These are phyloP conservation scores for Drosophila sp. DNA, from an alignment of 1,140 invertebrate species.

Conservation along the genomic window DNA sequence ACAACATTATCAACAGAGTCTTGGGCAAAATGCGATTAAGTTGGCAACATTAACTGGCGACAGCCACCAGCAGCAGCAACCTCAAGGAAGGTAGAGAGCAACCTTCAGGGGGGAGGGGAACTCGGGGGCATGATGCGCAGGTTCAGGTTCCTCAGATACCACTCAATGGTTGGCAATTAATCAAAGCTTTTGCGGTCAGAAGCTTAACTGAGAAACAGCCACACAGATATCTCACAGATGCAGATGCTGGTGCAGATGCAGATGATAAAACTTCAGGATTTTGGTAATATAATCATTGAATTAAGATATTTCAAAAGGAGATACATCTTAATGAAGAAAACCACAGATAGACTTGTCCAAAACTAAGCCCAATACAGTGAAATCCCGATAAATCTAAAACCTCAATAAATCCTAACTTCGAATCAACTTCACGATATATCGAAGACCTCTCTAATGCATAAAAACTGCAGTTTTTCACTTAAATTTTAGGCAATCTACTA, in stretches of 20 bases:
- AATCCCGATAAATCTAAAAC: too few species aligned
- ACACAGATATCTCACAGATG: slow-evolving; percentile 36
- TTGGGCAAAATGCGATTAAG: slow-evolving; percentile 75
- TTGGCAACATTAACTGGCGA: slow-evolving; percentile 76
- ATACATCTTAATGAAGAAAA: background rate
- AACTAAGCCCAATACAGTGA: background rate
- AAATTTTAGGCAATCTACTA: too few species aligned
- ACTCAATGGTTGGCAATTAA: slow-evolving; percentile 52
- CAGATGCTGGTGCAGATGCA: slow-evolving; percentile 48
- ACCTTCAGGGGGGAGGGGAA: background rate
- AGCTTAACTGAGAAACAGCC: slow-evolving; percentile 41
- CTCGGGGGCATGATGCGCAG: background rate
- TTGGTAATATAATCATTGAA: background rate
- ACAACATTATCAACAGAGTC: slow-evolving; percentile 75
- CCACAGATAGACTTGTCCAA: background rate
- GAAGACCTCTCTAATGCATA: too few species aligned
- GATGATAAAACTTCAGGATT: background rate
- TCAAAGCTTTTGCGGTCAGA: slow-evolving; percentile 47
- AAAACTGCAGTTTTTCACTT: too few species aligned
- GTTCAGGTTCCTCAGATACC: slow-evolving; percentile 38
- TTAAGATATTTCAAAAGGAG: background rate
- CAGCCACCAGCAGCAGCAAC: slow-evolving; percentile 28
- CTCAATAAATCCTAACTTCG: too few species aligned
- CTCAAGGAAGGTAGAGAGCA: background rate
- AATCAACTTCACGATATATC: too few species aligned